phyloP scores from a whole-genome alignment of 2,888 invertebrate genomes.

The Epiperipatus broadwayi region DNA sequence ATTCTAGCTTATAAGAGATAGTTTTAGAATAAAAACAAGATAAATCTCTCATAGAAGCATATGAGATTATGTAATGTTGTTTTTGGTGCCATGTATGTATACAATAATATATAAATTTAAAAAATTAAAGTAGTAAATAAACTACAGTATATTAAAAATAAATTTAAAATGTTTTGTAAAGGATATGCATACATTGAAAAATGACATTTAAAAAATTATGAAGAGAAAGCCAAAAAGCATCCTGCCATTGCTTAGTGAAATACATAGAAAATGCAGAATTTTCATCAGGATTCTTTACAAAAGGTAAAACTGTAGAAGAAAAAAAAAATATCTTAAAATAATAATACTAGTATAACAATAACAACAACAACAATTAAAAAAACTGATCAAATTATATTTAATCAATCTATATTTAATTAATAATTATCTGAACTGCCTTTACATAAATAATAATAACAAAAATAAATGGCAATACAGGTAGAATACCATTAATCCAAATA shows the following conservation, averaged over 20 bases:
- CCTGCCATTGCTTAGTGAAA: conserved; percentile 86
- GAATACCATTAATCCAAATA: no score
- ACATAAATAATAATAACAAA: no score
- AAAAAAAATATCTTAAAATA: not conserved
- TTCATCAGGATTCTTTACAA: conserved; percentile 74
- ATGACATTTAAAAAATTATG: conserved; percentile 82
- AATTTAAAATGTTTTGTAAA: conserved; percentile 1
- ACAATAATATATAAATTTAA: not conserved
- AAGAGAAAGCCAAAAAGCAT: conserved; percentile 67
- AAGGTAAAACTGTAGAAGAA: conserved; percentile 75
- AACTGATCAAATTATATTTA: no score
- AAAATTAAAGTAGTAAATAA: conserved; percentile 10
- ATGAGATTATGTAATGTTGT: no score
- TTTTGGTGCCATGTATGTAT: no score
- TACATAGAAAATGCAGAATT: conserved; percentile 65
- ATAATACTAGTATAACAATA: not conserved
- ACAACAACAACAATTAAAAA: no score
- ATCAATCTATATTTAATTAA: no score
- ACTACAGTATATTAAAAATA: conserved; percentile 15
- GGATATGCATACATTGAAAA: conserved; percentile 38
- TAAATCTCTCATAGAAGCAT: conserved; percentile 6
- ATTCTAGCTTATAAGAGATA: no score
- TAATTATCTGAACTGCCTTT: no score
- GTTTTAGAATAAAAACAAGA: no score
- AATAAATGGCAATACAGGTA: no score